These are phyloP conservation scores for Brienomyrus longianalis DNA, from an alignment of 2,113 vertebrate genomes.

Conservation along the genomic window DNA sequence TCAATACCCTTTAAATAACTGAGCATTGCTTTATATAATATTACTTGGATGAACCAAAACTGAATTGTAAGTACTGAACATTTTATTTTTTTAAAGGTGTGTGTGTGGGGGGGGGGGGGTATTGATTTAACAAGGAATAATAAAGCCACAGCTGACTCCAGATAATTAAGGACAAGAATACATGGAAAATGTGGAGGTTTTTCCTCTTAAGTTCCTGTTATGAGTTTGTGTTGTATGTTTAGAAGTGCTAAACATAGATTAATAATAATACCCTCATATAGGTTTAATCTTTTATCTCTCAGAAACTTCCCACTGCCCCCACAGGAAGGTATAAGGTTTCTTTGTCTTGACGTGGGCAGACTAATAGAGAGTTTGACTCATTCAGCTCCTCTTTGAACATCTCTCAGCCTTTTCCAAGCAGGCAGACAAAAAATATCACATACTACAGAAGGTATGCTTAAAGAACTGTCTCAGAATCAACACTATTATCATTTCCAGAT, in stretches of 20 bases:
- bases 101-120: background rate
- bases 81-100: background rate
- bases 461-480: background rate
- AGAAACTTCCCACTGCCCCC: background rate
- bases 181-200: background rate
- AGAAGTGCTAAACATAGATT: background rate
- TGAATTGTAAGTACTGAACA: background rate
- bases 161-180: background rate
- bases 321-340: background rate
- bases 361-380: background rate
- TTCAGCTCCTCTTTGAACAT: background rate
- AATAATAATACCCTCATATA: background rate
- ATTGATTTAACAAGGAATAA: background rate
- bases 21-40: background rate
- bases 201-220: background rate
- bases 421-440: background rate
- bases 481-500: background rate
- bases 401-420: background rate
- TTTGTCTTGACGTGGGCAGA: background rate
- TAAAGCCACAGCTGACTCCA: background rate
- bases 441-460: background rate
- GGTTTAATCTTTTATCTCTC: background rate
- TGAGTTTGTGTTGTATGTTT: background rate
- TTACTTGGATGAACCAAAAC: background rate
- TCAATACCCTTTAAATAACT: background rate